Conservation (phyloP, 1,140 invertebrate species). For the Eumeta japonica region DNA sequence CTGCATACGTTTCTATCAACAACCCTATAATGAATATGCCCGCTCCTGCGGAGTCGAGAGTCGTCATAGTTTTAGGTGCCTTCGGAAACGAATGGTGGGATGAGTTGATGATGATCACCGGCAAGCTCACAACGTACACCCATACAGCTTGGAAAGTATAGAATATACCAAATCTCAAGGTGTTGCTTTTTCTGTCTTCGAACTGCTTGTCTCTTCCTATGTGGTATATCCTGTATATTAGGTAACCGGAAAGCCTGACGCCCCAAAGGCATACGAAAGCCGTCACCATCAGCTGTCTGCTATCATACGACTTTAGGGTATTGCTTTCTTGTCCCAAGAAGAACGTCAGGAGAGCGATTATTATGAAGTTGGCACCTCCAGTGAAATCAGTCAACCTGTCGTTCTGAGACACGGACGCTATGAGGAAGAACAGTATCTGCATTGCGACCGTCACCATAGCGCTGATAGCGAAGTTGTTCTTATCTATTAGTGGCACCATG, state of each 20-base stretch:
- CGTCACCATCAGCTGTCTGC: conserved; percentile 85
- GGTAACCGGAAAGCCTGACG: conserved; percentile 76
- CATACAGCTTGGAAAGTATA: conserved; percentile 93
- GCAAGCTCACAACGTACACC: conserved; percentile 89
- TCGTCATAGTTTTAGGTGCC: conserved; percentile 79
- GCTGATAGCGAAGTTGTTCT: conserved; percentile 84
- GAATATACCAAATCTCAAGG: conserved; percentile 83
- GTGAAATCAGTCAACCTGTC: conserved; percentile 92
- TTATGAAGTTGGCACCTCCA: conserved; percentile 87
- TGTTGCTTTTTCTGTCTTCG: conserved; percentile 83
- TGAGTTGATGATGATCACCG: conserved; percentile 89
- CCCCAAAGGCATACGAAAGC: conserved; percentile 85
- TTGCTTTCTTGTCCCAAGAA: conserved; percentile 74
- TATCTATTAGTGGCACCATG: conserved; percentile 74
- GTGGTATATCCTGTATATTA: conserved; percentile 84
- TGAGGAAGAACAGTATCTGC: conserved; percentile 85
- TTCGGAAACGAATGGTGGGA: conserved; percentile 75
- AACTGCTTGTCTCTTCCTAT: conserved; percentile 88
- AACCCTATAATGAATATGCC: conserved; percentile 81
- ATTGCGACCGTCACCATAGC: conserved; percentile 83
- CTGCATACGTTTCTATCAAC: conserved; percentile 83
- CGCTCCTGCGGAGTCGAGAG: conserved; percentile 79
- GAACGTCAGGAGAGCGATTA: conserved; percentile 83
- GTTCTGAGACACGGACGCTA: conserved; percentile 81
- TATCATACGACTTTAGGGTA: conserved; percentile 74